A percentile compares a stretch with the other conserved stretches of the same genome.
Conservation (phyloP, 2,888 invertebrate genomes). For the Epinotia ramella region DNA sequence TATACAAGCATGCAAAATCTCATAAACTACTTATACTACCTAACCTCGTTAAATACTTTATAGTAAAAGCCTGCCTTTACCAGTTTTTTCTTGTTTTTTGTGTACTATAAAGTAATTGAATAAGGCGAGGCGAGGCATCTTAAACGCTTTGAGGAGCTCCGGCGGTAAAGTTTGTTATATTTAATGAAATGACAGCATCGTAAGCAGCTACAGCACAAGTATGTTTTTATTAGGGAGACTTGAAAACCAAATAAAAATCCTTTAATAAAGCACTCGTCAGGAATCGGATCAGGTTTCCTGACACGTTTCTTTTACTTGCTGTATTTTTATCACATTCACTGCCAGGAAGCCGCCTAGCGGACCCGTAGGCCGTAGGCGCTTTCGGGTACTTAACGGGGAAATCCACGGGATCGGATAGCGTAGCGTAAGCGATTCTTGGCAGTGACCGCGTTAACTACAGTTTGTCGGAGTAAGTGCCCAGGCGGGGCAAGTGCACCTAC, state of each 20-base stretch:
- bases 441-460: too few species aligned
- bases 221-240: background rate
- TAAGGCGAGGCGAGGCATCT: background rate
- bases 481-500: too few species aligned
- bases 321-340: too few species aligned
- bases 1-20: conserved; percentile 14
- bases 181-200: background rate
- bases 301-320: too few species aligned
- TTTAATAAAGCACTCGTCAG: too few species aligned
- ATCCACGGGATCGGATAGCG: too few species aligned
- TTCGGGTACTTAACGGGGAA: too few species aligned
- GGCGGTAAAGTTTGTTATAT: conserved; percentile 4
- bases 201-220: background rate
- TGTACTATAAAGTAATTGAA: conserved; percentile 7
- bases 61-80: conserved; percentile 26
- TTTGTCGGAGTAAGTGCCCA: too few species aligned
- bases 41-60: conserved; percentile 15
- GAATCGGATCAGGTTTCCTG: too few species aligned
- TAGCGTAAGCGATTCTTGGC: too few species aligned
- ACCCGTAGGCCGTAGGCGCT: too few species aligned
- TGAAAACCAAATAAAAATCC: background rate
- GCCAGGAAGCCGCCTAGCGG: too few species aligned
- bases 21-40: conserved; percentile 13
- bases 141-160: conserved; percentile 11
- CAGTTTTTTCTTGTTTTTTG: conserved; percentile 9